Conservation (phyloP, 2,888 invertebrate genomes). For the Brassicogethes aeneus region DNA sequence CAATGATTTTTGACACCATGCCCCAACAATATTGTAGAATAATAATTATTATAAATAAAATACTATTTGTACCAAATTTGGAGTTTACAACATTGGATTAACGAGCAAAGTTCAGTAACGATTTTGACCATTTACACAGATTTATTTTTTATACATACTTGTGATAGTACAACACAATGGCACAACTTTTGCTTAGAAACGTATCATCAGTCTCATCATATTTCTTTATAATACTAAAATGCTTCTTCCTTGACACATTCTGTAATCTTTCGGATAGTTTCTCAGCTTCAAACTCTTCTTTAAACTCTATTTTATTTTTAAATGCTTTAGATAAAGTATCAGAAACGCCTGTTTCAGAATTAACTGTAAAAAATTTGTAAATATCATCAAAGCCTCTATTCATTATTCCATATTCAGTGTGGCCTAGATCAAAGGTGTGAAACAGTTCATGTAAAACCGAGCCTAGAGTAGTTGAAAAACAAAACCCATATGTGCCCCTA, state of each 20-base stretch:
- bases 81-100: too few species aligned
- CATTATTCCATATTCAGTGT: constrained; percentile 88
- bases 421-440: constrained; percentile 90
- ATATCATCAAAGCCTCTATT: constrained; percentile 81
- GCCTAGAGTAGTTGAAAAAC: constrained; percentile 85
- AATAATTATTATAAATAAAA: too few species aligned
- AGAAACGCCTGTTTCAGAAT: constrained; percentile 2
- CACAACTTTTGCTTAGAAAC: constrained; percentile 55
- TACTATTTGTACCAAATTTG: too few species aligned
- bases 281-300: constrained; percentile 24
- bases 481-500: constrained; percentile 75
- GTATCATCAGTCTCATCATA: constrained; percentile 43
- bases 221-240: constrained; percentile 23
- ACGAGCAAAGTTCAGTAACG: too few species aligned
- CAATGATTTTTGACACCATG: too few species aligned
- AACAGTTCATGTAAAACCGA: constrained; percentile 89
- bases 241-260: constrained; percentile 21
- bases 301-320: constrained; percentile 25
- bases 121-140: too few species aligned
- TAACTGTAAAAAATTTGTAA: constrained; percentile 58
- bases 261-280: constrained; percentile 19
- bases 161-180: constrained; percentile 56
- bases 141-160: constrained; percentile 40
- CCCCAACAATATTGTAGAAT: too few species aligned
- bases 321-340: constrained; percentile 13